Percentiles rank a stretch among this genome's conserved stretches.
These are phyloP conservation scores for Eulemur macaco DNA, from an alignment of 2,113 vertebrate species.

Conservation along the genomic window DNA sequence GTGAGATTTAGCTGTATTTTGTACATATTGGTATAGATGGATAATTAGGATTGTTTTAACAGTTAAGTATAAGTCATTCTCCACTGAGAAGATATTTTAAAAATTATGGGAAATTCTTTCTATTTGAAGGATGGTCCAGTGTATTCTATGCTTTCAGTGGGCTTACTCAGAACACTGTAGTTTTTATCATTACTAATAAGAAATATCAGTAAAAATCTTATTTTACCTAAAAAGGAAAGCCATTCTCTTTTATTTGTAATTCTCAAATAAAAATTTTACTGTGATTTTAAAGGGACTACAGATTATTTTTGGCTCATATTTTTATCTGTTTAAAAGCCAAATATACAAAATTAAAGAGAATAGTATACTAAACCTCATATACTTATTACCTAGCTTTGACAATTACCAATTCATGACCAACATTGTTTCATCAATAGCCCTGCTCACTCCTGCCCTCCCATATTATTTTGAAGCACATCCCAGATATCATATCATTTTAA, in stretches of 20 bases:
- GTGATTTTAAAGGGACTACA: not conserved
- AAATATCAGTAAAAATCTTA: slow-evolving; percentile 21
- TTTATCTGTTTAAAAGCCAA: slow-evolving; percentile 42
- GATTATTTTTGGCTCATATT: not conserved
- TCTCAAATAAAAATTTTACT: not conserved
- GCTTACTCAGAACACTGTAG: not conserved
- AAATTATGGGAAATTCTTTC: not conserved
- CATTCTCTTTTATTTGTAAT: slow-evolving; percentile 40
- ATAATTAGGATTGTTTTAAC: not conserved
- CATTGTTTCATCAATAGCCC: not conserved
- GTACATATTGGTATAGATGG: not conserved
- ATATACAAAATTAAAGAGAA: not conserved
- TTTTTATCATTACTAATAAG: slow-evolving; percentile 29
- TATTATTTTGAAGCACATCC: not conserved
- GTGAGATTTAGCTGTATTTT: not conserved
- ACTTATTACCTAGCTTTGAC: not conserved
- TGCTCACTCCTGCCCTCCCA: not conserved
- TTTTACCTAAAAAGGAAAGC: not conserved
- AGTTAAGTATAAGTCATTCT: slow-evolving; percentile 15
- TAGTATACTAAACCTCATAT: not conserved
- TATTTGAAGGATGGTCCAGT: not conserved
- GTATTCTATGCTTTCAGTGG: not conserved
- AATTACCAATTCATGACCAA: not conserved
- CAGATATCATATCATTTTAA: not conserved
- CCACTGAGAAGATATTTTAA: not conserved